phyloP scores from a whole-genome alignment of 1,140 invertebrate genomes.

The Centruroides sculpturatus region DNA sequence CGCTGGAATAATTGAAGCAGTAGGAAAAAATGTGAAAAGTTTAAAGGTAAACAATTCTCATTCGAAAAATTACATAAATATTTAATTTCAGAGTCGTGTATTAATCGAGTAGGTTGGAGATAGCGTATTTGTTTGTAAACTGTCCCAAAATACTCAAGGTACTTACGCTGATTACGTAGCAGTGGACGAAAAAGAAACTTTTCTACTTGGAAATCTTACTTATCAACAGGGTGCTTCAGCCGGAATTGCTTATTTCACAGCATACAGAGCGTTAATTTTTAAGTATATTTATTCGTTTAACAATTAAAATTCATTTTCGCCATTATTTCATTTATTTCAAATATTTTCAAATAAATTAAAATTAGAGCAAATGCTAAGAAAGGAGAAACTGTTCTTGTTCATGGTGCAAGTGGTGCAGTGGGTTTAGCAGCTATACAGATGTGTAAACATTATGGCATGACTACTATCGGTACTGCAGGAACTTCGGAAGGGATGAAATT shows the following conservation, averaged over 20 bases:
- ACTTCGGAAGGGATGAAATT: constrained; percentile 34
- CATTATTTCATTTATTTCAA: too few relatives aligned
- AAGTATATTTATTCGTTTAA: constrained; percentile 25
- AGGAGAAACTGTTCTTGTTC: constrained; percentile 39
- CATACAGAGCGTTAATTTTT: constrained; percentile 35
- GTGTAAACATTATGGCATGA: constrained; percentile 30
- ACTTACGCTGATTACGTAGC: constrained; percentile 37
- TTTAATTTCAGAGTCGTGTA: too few relatives aligned
- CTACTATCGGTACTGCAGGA: constrained; percentile 37
- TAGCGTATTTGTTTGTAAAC: constrained; percentile 31
- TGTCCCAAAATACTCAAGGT: constrained; percentile 15
- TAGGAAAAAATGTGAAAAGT: constrained; percentile 30
- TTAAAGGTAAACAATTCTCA: constrained; percentile 28
- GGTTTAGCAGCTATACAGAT: constrained; percentile 43
- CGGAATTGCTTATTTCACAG: constrained; percentile 45
- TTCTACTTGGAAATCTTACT: constrained; percentile 29
- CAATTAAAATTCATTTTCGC: too few relatives aligned
- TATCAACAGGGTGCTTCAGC: constrained; percentile 40
- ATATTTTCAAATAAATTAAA: too few relatives aligned
- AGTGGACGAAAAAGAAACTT: constrained; percentile 24
- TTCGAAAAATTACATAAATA: too few relatives aligned
- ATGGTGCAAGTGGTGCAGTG: constrained; percentile 47
- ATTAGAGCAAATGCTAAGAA: constrained; percentile 29
- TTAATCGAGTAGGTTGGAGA: constrained; percentile 31
- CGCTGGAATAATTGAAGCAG: constrained; percentile 35